Evolutionary conservation across 2,113 vertebrate genomes (phyloP).

Genomic region (Apteryx mantelli): DNA sequence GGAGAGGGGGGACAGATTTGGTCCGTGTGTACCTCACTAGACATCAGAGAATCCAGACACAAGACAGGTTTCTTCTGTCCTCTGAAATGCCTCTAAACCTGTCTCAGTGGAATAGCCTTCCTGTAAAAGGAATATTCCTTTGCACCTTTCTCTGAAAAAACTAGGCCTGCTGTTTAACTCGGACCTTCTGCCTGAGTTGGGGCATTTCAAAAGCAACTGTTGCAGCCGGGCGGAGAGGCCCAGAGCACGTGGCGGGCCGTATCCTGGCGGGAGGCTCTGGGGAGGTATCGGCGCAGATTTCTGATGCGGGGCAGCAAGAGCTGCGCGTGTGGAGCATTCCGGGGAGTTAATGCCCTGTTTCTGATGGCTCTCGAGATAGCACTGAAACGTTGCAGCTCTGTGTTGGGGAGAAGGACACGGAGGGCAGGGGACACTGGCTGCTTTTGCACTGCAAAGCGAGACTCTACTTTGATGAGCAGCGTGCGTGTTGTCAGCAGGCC

Average conservation of each 20-base stretch:
- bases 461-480: background rate
- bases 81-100: background rate
- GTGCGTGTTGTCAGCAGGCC: background rate
- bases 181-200: background rate
- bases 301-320: background rate
- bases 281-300: fast-evolving
- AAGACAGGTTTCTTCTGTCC: background rate
- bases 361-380: background rate
- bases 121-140: background rate
- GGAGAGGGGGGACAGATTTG: background rate
- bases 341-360: background rate
- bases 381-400: fast-evolving
- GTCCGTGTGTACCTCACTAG: background rate
- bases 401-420: background rate
- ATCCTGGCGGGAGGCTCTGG: background rate
- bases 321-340: background rate
- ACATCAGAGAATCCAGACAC: background rate
- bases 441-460: background rate
- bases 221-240: fast-evolving
- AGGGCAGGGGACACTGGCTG: fast-evolving
- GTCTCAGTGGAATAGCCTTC: background rate
- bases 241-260: no score
- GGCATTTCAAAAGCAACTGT: fast-evolving
- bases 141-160: background rate
- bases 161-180: background rate